Evolutionary conservation across 35 echinoderm and acorn worm species (phyloP).

Genomic region (Antedon bifida): DNA sequence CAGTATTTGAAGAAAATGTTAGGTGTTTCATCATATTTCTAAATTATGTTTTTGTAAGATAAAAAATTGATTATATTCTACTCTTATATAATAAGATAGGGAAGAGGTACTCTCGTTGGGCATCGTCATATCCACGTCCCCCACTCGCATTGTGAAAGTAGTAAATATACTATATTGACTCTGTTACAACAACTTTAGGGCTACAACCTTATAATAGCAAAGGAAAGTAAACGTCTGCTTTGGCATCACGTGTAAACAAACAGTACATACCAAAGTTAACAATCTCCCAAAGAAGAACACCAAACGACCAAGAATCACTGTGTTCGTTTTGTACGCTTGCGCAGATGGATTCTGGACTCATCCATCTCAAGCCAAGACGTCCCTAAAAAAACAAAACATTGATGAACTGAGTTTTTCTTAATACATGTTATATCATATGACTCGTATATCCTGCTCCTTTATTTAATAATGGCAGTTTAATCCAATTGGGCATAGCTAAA

Average conservation of each 20-base stretch:
- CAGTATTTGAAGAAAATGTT: no score
- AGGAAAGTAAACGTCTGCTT: not conserved
- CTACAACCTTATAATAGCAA: not conserved
- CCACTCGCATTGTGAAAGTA: no score
- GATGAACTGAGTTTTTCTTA: not conserved
- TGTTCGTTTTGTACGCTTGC: constrained; percentile 41
- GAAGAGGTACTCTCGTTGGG: no score
- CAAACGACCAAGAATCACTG: constrained; percentile 83
- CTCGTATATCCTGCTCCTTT: not conserved
- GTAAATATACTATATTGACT: no score
- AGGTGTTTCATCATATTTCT: no score
- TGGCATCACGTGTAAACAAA: not conserved
- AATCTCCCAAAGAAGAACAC: constrained; percentile 73
- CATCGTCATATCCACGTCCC: no score
- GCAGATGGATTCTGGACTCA: constrained; percentile 59
- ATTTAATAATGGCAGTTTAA: not conserved
- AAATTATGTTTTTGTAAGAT: no score
- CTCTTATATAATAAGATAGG: no score
- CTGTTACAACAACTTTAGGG: not conserved
- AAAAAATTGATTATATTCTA: no score
- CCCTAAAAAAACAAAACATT: constrained; percentile 21
- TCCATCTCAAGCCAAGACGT: constrained; percentile 66
- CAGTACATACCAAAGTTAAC: constrained; percentile 56
- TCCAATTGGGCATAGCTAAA: not conserved
- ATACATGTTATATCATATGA: not conserved